Evolutionary conservation across 2,797 vertebrate genomes (phyloP).

Genomic region (Sebastes melanostomus): DNA sequence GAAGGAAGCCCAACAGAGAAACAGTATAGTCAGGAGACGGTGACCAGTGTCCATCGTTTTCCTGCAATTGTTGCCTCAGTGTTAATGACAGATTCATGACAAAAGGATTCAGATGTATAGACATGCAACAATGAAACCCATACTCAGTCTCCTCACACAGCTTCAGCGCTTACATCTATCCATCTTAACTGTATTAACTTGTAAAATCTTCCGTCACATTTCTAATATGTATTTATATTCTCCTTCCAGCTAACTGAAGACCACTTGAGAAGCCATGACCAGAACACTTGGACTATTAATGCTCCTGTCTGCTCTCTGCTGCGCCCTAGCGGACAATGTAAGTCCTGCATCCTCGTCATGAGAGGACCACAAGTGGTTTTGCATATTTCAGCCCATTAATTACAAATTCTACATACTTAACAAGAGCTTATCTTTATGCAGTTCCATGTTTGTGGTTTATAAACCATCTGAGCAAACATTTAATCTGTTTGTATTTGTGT

Average conservation of each 20-base stretch:
- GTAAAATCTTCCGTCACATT: not conserved
- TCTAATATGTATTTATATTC: not conserved
- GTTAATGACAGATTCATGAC: slow-evolving; percentile 29
- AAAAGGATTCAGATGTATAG: not conserved
- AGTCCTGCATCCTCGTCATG: slow-evolving; percentile 40
- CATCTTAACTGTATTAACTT: not conserved
- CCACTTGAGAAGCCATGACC: slow-evolving; percentile 52
- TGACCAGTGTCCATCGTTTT: slow-evolving; percentile 20
- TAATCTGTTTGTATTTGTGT: not conserved
- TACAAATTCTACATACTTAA: not conserved
- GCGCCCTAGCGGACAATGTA: slow-evolving; percentile 71
- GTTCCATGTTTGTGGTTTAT: not conserved
- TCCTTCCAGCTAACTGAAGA: slow-evolving; percentile 45
- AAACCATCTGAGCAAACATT: not conserved
- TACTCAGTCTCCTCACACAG: not conserved
- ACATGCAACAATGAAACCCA: not conserved
- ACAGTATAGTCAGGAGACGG: not conserved
- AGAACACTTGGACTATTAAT: slow-evolving; percentile 39
- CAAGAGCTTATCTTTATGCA: not conserved
- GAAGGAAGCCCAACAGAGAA: slow-evolving; percentile 52
- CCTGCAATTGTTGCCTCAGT: slow-evolving; percentile 48
- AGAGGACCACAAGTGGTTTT: not conserved
- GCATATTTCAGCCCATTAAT: not conserved
- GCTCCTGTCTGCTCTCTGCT: slow-evolving; percentile 72
- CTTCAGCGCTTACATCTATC: not conserved